Evolutionary conservation across 2,888 invertebrate genomes (phyloP).

Genomic region (Aproaerema taeniolella): DNA sequence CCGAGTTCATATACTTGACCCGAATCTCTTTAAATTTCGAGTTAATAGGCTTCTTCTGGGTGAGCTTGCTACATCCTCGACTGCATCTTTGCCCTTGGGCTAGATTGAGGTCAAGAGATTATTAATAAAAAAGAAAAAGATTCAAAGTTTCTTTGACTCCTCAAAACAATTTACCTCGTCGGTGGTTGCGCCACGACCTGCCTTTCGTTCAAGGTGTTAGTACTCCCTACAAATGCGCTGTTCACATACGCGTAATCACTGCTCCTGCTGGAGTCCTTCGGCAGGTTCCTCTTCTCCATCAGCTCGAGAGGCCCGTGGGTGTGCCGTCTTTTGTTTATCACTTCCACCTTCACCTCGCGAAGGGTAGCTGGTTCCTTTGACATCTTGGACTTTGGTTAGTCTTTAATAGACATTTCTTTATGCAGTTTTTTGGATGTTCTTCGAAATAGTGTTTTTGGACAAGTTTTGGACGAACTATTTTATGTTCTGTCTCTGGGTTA

Average conservation of each 20-base stretch:
- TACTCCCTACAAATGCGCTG: constrained; percentile 49
- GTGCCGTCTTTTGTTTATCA: background rate
- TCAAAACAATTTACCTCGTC: constrained; percentile 41
- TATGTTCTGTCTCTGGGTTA: too few species aligned
- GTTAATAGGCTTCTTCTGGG: too few species aligned
- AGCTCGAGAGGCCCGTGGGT: background rate
- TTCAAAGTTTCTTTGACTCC: too few species aligned
- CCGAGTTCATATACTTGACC: too few species aligned
- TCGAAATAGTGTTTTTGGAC: background rate
- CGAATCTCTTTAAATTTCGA: too few species aligned
- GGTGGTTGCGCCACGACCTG: constrained; percentile 25
- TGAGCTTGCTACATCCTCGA: too few species aligned
- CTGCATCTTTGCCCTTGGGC: too few species aligned
- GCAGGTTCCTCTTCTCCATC: constrained; percentile 8
- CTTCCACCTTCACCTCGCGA: background rate
- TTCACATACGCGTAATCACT: constrained; percentile 56
- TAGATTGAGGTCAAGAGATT: too few species aligned
- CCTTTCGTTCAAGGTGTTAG: constrained; percentile 34
- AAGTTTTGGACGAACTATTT: too few species aligned
- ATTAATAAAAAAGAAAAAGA: too few species aligned
- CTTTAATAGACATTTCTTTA: background rate
- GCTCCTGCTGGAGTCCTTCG: constrained; percentile 26
- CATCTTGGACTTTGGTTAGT: too few species aligned
- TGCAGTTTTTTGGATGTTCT: background rate
- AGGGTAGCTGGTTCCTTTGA: background rate